These are phyloP conservation scores for Campylomormyrus tamandua DNA, from an alignment of 2,113 vertebrate genomes.

Conservation along the genomic window DNA sequence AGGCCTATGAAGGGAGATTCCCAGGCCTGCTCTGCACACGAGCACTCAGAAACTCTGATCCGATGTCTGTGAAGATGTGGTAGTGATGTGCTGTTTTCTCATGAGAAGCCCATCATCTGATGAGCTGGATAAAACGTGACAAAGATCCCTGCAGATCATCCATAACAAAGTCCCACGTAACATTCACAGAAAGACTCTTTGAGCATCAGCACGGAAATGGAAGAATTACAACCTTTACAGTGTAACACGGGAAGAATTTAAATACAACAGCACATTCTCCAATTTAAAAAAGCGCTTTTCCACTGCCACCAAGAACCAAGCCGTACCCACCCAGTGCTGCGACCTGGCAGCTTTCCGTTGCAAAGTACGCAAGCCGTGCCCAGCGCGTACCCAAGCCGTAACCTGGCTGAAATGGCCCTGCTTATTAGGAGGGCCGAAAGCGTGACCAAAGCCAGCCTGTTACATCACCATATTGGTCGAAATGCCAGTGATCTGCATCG, in stretches of 20 bases:
- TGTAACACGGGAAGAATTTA: not conserved
- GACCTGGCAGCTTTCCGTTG: not conserved
- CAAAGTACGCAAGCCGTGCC: not conserved
- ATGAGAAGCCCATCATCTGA: not conserved
- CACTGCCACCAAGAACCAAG: not conserved
- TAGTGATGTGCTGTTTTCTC: slow-evolving; percentile 30
- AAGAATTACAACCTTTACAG: not conserved
- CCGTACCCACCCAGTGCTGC: too few species aligned
- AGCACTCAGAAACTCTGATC: slow-evolving; percentile 16
- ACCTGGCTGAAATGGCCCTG: not conserved
- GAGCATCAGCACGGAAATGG: not conserved
- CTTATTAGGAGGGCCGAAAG: not conserved
- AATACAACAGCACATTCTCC: not conserved
- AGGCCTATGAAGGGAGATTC: not conserved
- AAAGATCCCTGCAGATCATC: not conserved
- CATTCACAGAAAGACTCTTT: not conserved
- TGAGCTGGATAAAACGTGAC: not conserved
- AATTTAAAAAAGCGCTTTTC: not conserved
- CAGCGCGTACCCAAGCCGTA: not conserved
- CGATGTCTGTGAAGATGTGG: not conserved
- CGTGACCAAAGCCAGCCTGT: not conserved
- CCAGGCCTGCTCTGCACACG: not conserved
- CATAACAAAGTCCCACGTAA: not conserved
- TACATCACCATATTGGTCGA: not conserved
- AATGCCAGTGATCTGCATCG: not conserved